Conservation (phyloP, 1,140 invertebrate genomes). For the Atta texana region DNA sequence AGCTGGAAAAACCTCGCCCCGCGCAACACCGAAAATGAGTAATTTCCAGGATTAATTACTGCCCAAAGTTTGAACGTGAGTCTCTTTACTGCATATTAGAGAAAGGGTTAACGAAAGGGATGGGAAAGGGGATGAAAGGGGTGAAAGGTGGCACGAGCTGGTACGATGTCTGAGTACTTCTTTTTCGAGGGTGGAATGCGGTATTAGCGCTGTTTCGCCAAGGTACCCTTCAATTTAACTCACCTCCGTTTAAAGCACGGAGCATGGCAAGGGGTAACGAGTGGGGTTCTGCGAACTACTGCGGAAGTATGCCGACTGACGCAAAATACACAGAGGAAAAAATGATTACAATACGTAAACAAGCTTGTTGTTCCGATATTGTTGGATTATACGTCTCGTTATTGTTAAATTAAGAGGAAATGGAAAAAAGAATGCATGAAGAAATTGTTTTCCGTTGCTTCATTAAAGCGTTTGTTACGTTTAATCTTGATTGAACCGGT, state of each 20-base stretch:
- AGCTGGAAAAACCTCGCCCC: constrained; percentile 19
- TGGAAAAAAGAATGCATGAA: constrained; percentile 12
- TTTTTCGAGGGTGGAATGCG: constrained; percentile 72
- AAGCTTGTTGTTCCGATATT: constrained; percentile 53
- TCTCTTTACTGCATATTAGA: constrained; percentile 74
- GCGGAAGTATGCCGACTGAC: constrained; percentile 41
- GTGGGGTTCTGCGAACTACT: neutral
- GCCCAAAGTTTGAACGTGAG: constrained; percentile 62
- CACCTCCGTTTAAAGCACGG: constrained; percentile 64
- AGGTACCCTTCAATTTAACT: constrained; percentile 71
- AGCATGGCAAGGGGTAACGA: neutral
- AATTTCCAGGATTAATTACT: constrained; percentile 74
- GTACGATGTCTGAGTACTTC: constrained; percentile 68
- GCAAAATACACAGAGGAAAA: constrained; percentile 24
- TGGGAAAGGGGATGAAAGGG: neutral
- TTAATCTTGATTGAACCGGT: constrained; percentile 12
- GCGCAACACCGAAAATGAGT: constrained; percentile 66
- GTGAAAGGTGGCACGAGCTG: constrained; percentile 70
- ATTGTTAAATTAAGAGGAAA: constrained; percentile 58
- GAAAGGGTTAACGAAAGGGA: constrained; percentile 37
- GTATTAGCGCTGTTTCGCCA: constrained; percentile 74
- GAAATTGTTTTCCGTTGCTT: constrained; percentile 35
- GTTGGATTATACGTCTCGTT: constrained; percentile 53
- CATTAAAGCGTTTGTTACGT: constrained; percentile 21
- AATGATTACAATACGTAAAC: constrained; percentile 53